Evolutionary conservation across 30 jellyfish, hydroid and myxozoan species (phyloP), one percentile per base, ranked within the genome.

Genomic region (Aurelia sp.): DNA sequence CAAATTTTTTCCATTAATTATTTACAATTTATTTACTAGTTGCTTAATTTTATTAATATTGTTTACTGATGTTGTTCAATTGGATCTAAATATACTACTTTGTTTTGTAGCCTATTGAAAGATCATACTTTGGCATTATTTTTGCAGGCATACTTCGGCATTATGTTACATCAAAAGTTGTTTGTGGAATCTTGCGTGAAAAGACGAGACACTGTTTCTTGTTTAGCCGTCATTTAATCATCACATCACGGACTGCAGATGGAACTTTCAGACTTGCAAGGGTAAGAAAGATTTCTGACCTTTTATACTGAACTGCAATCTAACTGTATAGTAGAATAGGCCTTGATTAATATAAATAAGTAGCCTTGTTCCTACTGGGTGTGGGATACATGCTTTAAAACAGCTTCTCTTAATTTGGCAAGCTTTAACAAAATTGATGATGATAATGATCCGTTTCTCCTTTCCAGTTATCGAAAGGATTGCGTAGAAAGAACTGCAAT

Each of bases 251-350:
- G 18, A 94, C 99, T 2, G 41, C 79, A 16, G 97, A 94, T 67
- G 99, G 99, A 2, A 57, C 79, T 35, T 91, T 94, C 51, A 86
- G 99, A 65, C 95, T 94, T 19, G 97, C 99, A 19, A 94, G 90
- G 85, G 99, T 94, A 74, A 64, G 80, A 0, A 15, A 24, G 41
- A 20, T 22, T 24, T 9, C 22, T n/a, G 53, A 44, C 51, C 2
- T 44, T 3, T 44, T 44, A 41, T 41, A 44, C 55, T 44, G 55
- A 44, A 7, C 16, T 44, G 55, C 15, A 44, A 44, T 0, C 3
- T 44, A 44, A 8, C 3, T 44, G 9, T 44, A 2, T 44, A 3
- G 7, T 44, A 44, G 6, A 8, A 2, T 44, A 8, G 55, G 55
- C 55, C 55, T 44, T 44, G 9, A 41, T n/a, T n/a, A n/a, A n/a